Evolutionary conservation across 2,797 vertebrate species (phyloP), one percentile per base, ranked within the genome.

Genomic region (Pantherophis alleghaniensis): DNA sequence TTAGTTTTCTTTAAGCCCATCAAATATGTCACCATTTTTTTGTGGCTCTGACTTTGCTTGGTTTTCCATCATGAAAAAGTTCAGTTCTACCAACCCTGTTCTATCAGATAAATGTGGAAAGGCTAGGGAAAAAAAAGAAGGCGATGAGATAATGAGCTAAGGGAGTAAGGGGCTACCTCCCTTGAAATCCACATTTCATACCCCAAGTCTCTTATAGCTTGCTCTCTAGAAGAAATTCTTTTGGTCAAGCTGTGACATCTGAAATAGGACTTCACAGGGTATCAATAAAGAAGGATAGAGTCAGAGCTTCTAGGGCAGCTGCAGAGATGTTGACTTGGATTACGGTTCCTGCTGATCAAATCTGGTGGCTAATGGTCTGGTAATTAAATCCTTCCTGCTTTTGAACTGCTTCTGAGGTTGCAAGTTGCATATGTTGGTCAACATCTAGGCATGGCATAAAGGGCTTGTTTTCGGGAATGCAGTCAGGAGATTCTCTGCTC

Each of bases 311-410:
- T 66, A 95, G 92, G 94, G 96, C 92, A 95, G 92, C 94, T 95
- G 90, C 90, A 93, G 94, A 97, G 97, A 96, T 94, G 97, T 97
- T 97, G 97, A 96, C 95, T 96, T 97, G 94, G 95, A 96, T 94
- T 86, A 2, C 96, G 95, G 96, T 96, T 96, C 95, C 91, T 95
- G 96, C 95, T 95, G 97, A 98, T 98, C 97, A 98, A 97, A 91
- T 92, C 42, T 94, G 93, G 92, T 95, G 95, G 94, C 94, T 97
- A 97, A 96, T 96, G 94, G 92, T 97, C 96, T 96, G 94, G 95
- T 97, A 97, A 97, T 97, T 97, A 97, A 97, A 97, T 97, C 96
- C 95, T 97, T 97, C 91, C 83, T 97, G 94, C 91, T 96, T 97
- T 93, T 96, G 95, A 96, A 93, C 2, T 95, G 95, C 93, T 95